A percentile compares a stretch with the other conserved stretches of the same genome.
Conservation (phyloP, 2,888 invertebrate genomes). For the Therioaphis trifolii region DNA sequence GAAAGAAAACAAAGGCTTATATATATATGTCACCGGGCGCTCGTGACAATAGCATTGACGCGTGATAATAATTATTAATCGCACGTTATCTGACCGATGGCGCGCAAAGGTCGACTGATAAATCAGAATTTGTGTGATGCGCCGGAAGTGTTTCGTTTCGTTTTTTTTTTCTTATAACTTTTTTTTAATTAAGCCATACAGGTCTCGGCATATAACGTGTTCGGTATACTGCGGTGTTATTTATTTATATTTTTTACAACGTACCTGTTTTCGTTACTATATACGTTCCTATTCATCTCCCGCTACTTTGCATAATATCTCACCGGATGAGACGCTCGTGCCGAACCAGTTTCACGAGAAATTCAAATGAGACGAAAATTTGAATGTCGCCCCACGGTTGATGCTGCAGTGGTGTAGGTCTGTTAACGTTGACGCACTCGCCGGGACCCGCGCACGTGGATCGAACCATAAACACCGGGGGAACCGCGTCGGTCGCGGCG, state of each 20-base stretch:
- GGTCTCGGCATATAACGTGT: not conserved
- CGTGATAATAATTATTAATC: slow-evolving; percentile 21
- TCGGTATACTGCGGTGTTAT: not conserved
- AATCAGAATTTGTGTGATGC: slow-evolving; percentile 7
- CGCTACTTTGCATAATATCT: slow-evolving; percentile 39
- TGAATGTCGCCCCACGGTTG: not conserved
- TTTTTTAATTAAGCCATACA: slow-evolving; percentile 11
- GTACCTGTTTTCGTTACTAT: slow-evolving; percentile 5
- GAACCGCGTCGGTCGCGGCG: not conserved
- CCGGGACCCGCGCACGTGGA: slow-evolving; percentile 45
- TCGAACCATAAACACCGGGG: not conserved
- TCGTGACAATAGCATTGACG: not conserved
- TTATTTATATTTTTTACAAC: not conserved
- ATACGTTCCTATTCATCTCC: not conserved
- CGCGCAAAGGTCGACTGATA: slow-evolving; percentile 28
- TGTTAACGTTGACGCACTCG: not conserved
- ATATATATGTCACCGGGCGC: slow-evolving; percentile 43
- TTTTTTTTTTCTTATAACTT: slow-evolving; percentile 30
- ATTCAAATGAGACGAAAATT: slow-evolving; percentile 57
- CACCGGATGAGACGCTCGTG: slow-evolving; percentile 32
- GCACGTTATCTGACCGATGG: slow-evolving; percentile 22
- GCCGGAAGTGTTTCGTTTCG: slow-evolving; percentile 42
- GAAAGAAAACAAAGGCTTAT: slow-evolving; percentile 42
- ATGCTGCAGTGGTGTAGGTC: not conserved
- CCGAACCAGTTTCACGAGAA: slow-evolving; percentile 59